phyloP scores from a whole-genome alignment of 2,113 vertebrate species.

The Hemichromis elongatus region DNA sequence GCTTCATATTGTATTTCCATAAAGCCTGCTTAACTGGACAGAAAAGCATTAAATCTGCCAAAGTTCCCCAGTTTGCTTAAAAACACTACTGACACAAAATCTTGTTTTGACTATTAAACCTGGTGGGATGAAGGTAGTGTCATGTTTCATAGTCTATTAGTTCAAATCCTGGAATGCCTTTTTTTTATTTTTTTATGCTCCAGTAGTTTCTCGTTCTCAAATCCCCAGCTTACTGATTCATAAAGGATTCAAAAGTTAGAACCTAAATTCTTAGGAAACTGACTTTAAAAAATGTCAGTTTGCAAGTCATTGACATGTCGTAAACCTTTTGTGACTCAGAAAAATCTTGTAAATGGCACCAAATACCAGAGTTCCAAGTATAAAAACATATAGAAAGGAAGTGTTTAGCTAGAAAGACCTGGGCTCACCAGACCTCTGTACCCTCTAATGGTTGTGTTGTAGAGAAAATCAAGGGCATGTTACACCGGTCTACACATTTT shows the following conservation, averaged over 20 bases:
- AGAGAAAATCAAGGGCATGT: neutral
- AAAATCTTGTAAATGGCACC: neutral
- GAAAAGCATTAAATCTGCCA: neutral
- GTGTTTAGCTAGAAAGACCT: neutral
- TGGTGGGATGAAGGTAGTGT: fast-evolving
- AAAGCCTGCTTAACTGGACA: neutral
- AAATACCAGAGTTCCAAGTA: neutral
- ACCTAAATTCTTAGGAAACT: neutral
- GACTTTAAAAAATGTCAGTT: neutral
- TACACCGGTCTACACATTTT: neutral
- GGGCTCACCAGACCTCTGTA: neutral
- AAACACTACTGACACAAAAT: neutral
- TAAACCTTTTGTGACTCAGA: neutral
- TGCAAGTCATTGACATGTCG: neutral
- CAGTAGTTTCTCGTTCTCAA: neutral
- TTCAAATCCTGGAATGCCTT: neutral
- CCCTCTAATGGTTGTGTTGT: neutral
- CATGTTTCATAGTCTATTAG: neutral
- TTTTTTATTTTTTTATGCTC: neutral
- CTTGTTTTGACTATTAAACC: neutral
- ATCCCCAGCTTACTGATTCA: neutral
- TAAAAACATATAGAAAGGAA: neutral
- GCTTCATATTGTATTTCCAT: neutral
- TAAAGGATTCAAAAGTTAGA: fast-evolving
- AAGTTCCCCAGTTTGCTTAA: neutral